A percentile compares a stretch with the other conserved stretches of the same genome.
These are phyloP conservation scores for Anagyrus pseudococci DNA, from an alignment of 2,888 invertebrate genomes.

Conservation along the genomic window DNA sequence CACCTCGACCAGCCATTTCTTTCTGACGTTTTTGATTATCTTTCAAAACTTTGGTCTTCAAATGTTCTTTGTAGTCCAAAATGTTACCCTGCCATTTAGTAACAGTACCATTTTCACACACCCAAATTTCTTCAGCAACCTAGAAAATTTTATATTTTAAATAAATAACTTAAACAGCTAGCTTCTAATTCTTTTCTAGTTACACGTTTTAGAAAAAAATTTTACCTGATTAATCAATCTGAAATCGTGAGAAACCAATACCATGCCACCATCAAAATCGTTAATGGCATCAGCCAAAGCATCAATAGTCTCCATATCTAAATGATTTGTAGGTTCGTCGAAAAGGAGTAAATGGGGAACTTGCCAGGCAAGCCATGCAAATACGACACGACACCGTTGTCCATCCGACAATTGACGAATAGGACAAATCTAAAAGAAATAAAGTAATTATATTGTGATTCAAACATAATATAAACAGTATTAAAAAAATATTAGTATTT, in stretches of 20 bases:
- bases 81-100: slow-evolving; percentile 98
- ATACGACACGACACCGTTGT: slow-evolving; percentile 97
- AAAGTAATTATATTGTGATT: slow-evolving; percentile 9
- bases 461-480: background rate
- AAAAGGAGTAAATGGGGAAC: slow-evolving; percentile 90
- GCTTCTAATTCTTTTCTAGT: background rate
- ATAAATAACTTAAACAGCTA: background rate
- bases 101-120: slow-evolving; percentile 94
- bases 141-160: slow-evolving; percentile 56
- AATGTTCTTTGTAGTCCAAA: slow-evolving; percentile 92
- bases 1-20: slow-evolving; percentile 50
- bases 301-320: slow-evolving; percentile 98
- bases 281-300: slow-evolving; percentile 97
- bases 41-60: slow-evolving; percentile 85
- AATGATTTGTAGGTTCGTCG: slow-evolving; percentile 91
- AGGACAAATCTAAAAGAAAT: slow-evolving; percentile 76
- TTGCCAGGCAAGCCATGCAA: slow-evolving; percentile 98
- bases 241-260: slow-evolving; percentile 99
- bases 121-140: slow-evolving; percentile 99
- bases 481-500: no score
- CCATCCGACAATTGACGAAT: slow-evolving; percentile 94
- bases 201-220: slow-evolving; percentile 7
- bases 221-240: slow-evolving; percentile 95
- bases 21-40: slow-evolving; percentile 65
- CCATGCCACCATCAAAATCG: slow-evolving; percentile 98